A percentile compares a stretch with the other conserved stretches of the same genome.
Conservation (phyloP, 2,888 invertebrate genomes). For the Pandemis corylana region DNA sequence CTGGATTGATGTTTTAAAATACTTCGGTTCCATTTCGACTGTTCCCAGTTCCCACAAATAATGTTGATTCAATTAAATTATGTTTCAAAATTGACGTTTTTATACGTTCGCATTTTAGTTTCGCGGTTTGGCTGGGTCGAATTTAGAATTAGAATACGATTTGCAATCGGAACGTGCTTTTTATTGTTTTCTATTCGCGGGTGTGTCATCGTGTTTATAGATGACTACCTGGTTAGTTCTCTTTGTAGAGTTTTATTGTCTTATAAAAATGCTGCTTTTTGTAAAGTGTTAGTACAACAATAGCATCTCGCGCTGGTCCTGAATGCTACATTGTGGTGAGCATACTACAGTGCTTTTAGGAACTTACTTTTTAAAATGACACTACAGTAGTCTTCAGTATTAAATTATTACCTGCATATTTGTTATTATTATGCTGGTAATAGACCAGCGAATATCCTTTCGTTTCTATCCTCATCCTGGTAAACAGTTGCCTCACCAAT, state of each 20-base stretch:
- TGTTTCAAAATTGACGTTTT: conserved; percentile 42
- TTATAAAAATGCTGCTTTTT: conserved; percentile 21
- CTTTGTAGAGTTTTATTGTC: conserved; percentile 29
- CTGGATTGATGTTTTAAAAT: conserved; percentile 74
- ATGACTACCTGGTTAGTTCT: conserved; percentile 21
- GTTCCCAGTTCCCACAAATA: conserved; percentile 61
- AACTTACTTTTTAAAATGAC: not conserved
- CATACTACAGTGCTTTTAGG: not conserved
- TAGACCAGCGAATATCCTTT: too few species aligned
- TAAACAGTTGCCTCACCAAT: too few species aligned
- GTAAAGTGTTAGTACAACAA: conserved; percentile 2
- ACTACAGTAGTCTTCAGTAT: not conserved
- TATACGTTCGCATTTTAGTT: conserved; percentile 38
- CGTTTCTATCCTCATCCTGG: too few species aligned
- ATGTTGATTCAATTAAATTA: conserved; percentile 48
- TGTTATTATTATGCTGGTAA: too few species aligned
- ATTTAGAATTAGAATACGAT: conserved; percentile 37
- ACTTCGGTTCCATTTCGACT: conserved; percentile 55
- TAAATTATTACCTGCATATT: too few species aligned
- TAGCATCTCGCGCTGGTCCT: not conserved
- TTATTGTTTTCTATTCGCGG: conserved; percentile 28
- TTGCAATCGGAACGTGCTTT: conserved; percentile 23
- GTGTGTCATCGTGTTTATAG: conserved; percentile 35
- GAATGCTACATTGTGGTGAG: not conserved
- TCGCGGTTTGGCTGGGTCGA: conserved; percentile 31